These are phyloP conservation scores for Sphaerodactylus townsendi DNA, from an alignment of 2,113 vertebrate species.

Conservation along the genomic window DNA sequence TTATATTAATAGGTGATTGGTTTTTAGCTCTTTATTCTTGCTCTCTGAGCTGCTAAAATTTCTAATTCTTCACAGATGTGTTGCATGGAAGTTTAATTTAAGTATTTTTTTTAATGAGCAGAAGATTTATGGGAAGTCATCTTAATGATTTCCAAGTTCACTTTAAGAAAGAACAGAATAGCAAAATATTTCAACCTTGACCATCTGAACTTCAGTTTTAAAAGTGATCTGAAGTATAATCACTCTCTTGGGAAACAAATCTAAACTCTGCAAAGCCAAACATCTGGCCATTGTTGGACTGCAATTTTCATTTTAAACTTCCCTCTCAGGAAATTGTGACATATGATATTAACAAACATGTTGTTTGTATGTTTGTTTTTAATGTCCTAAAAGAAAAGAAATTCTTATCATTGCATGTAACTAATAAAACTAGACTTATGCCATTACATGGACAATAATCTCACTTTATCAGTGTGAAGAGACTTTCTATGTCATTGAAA, in stretches of 20 bases:
- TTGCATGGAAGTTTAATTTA: neutral
- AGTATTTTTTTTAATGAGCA: neutral
- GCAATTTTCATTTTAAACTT: neutral
- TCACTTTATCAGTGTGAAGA: neutral
- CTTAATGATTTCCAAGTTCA: neutral
- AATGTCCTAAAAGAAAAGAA: too few relatives aligned
- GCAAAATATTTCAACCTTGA: neutral
- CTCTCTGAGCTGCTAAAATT: too few relatives aligned
- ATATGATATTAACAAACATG: neutral
- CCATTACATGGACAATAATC: neutral
- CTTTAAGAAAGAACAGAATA: neutral
- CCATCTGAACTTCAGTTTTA: neutral
- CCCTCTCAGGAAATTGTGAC: neutral
- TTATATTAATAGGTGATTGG: too few relatives aligned
- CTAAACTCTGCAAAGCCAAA: accelerated
- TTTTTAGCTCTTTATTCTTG: too few relatives aligned
- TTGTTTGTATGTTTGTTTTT: neutral
- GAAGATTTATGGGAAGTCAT: neutral
- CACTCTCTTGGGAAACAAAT: accelerated
- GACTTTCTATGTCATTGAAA: conserved; percentile 26
- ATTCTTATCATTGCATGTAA: neutral
- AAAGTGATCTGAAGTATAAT: neutral
- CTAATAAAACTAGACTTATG: neutral
- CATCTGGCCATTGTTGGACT: neutral
- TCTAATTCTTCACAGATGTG: neutral